A percentile compares a stretch with the other conserved stretches of the same genome.
Conservation (phyloP, 1,140 invertebrate species). For the Nasonia longicornis region DNA sequence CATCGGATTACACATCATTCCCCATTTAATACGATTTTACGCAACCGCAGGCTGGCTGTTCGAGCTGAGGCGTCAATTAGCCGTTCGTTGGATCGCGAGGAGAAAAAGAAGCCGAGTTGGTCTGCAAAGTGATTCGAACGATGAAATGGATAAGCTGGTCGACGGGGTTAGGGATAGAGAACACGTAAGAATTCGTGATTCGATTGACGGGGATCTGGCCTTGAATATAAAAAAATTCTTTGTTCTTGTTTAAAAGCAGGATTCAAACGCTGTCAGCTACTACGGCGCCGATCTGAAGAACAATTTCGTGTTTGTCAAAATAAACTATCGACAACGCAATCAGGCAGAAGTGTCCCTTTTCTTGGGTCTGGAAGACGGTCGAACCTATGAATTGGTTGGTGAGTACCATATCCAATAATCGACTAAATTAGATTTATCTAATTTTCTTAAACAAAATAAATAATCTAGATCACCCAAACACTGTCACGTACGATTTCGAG, state of each 20-base stretch:
- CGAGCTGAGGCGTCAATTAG: conserved; percentile 3
- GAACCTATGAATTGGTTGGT: conserved; percentile 69
- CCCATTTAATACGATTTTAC: conserved; percentile 2
- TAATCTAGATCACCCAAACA: conserved; percentile 65
- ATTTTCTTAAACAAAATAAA: no score
- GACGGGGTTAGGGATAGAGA: not conserved
- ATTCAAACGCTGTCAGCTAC: conserved; percentile 57
- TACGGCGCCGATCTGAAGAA: conserved; percentile 66
- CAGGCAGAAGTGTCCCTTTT: conserved; percentile 66
- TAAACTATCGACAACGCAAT: conserved; percentile 58
- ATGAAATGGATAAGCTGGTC: not conserved
- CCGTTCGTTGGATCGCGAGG: conserved; percentile 7
- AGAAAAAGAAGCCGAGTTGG: not conserved
- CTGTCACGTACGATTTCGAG: conserved; percentile 56
- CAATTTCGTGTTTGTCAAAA: conserved; percentile 62
- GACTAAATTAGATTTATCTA: conserved; percentile 33
- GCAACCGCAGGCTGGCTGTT: conserved; percentile 26
- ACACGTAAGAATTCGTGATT: not conserved
- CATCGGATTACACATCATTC: not conserved
- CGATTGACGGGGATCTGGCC: no score
- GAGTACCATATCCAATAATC: conserved; percentile 47
- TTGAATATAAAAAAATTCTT: no score
- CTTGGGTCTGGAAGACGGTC: conserved; percentile 67
- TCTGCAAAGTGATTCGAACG: not conserved
- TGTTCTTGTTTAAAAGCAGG: not conserved